Percentiles rank a stretch among this genome's conserved stretches.
phyloP scores from a whole-genome alignment of 2,113 vertebrate species.

The Pycnonotus jocosus region DNA sequence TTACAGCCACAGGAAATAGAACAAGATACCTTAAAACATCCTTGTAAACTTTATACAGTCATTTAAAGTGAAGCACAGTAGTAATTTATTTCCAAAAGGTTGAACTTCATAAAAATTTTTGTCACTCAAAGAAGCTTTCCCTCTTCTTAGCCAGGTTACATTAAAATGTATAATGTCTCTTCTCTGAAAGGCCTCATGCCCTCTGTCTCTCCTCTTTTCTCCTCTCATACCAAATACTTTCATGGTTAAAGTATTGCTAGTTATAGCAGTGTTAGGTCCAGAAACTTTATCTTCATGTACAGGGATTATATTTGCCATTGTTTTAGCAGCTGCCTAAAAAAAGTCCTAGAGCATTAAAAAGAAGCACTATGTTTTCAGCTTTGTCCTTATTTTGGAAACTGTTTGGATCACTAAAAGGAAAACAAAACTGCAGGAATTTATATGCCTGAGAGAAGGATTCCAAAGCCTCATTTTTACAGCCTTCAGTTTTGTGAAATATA shows the following conservation, averaged over 20 bases:
- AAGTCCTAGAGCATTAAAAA: not conserved
- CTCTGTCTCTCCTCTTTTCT: not conserved
- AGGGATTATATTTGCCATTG: not conserved
- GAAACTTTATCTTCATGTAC: not conserved
- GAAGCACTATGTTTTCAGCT: constrained; percentile 30
- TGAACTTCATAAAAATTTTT: not conserved
- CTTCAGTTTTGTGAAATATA: not conserved
- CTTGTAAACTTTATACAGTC: constrained; percentile 15
- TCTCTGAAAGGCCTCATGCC: not conserved
- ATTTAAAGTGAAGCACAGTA: not conserved
- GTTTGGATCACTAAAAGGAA: not conserved
- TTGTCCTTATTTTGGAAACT: constrained; percentile 13
- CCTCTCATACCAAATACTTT: not conserved
- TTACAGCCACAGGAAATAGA: constrained; percentile 11
- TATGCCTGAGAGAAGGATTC: not conserved
- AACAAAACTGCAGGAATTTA: not conserved
- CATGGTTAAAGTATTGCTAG: not conserved
- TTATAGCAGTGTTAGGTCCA: not conserved
- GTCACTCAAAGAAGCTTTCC: not conserved
- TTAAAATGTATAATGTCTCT: not conserved
- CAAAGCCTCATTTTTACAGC: not conserved
- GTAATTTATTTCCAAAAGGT: constrained; percentile 2
- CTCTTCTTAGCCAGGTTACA: not conserved
- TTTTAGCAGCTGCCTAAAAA: not conserved
- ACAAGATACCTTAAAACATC: not conserved